Base-by-base conservation (phyloP, 2,113 vertebrate species). In the Meles meles region DNA sequence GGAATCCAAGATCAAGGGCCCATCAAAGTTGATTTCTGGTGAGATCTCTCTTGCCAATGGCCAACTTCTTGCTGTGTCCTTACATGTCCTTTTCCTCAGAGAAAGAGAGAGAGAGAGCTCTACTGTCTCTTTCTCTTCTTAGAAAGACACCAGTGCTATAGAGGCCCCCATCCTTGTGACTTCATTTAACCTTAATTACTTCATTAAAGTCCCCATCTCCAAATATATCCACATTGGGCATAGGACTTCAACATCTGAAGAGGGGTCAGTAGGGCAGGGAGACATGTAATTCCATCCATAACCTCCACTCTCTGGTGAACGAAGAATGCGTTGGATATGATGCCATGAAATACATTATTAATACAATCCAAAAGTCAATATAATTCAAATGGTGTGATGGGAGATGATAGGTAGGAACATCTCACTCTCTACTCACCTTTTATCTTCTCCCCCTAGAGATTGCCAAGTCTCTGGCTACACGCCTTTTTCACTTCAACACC, bases 401-500 rank as follows among this genome's bases (percentile, higher is more conserved):
- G 69, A 95, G n/a, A 31, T 21, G 6, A 11, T 1, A 39, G 12
- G 65, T 14, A 67, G 17, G 15, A 81, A 63, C 9, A 15, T 29
- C 47, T 69, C 25, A 15, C 29, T 39, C 47, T 90, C 72, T 37
- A 21, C 7, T 37, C 15, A 47, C 76, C 49, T 81, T 81, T 63
- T 97, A 3, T 93, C 42, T 97, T 98, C 91, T 90, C 87, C 65
- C 96, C 95, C 72, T 83, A 99, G 99, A 99, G 98, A 99, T 99
- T 90, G 99, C 99, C 21, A 97, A 94, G 39, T 98, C 99, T 14
- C 99, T 99, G 97, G 96, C 96, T 42, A 98, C 99, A 72, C 97
- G 92, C 8, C 0, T 98, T 52, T n/a, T 94, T 85, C 99, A 99
- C 74, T 99, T 99, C 98, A 99, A 99, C 97, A 99, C 99, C 0